These are phyloP conservation scores for Lithosia quadra DNA, from an alignment of 2,888 invertebrate genomes.

Conservation along the genomic window DNA sequence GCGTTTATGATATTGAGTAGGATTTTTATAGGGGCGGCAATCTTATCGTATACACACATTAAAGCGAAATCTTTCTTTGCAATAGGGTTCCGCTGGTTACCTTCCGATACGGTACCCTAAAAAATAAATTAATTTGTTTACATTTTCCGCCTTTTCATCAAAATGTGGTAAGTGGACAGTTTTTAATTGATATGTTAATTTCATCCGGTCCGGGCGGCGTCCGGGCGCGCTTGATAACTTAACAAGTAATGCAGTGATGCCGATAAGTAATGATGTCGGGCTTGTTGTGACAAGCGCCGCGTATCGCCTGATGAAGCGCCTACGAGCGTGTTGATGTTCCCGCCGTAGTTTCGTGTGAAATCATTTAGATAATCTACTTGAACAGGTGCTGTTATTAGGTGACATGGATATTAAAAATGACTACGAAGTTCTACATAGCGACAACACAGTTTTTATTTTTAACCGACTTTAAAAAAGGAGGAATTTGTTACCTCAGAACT, in stretches of 20 bases:
- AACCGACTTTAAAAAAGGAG: too few relatives aligned
- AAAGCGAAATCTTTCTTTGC: not conserved
- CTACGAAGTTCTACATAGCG: too few relatives aligned
- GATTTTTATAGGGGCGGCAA: too few relatives aligned
- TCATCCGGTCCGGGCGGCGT: constrained; percentile 14
- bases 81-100: not conserved
- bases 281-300: constrained; percentile 19
- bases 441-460: too few relatives aligned
- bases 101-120: not conserved
- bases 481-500: too few relatives aligned
- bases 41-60: too few relatives aligned
- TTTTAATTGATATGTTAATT: constrained; percentile 26
- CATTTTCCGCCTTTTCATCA: constrained; percentile 18
- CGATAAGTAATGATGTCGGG: constrained; percentile 10
- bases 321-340: not conserved
- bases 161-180: not conserved
- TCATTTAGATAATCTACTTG: not conserved
- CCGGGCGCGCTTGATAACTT: constrained; percentile 8
- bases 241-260: constrained; percentile 11
- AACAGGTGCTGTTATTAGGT: not conserved
- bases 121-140: not conserved
- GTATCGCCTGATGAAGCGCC: not conserved
- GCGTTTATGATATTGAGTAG: too few relatives aligned
- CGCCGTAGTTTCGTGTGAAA: constrained; percentile 3
- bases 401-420: not conserved